A percentile compares a stretch with the other conserved stretches of the same genome.
Evolutionary conservation across 2,888 invertebrate genomes (phyloP).

Genomic region (Aplocera efformata): DNA sequence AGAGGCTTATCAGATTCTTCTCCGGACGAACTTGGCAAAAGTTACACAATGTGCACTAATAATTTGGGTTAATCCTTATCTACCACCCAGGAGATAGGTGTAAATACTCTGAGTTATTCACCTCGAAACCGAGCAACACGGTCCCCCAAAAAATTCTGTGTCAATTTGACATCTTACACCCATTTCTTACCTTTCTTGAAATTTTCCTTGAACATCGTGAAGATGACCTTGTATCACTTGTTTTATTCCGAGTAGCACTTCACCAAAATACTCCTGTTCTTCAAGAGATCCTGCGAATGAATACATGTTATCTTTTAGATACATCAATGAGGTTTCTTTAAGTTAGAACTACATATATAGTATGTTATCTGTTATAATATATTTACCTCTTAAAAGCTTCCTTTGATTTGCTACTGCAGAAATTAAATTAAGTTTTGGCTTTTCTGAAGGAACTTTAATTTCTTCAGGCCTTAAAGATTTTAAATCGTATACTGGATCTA

Average conservation of each 20-base stretch:
- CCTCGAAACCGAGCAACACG: too few species aligned
- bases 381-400: constrained; percentile 77
- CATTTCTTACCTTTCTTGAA: constrained; percentile 78
- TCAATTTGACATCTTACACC: background rate
- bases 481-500: constrained; percentile 58
- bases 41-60: too few species aligned
- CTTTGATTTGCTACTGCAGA: constrained; percentile 81
- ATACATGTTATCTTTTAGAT: constrained; percentile 27
- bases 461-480: constrained; percentile 72
- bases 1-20: too few species aligned
- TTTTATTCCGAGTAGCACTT: constrained; percentile 88
- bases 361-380: background rate
- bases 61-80: too few species aligned
- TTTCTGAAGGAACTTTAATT: constrained; percentile 77
- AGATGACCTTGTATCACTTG: constrained; percentile 89
- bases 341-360: background rate
- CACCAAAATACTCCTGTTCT: constrained; percentile 90
- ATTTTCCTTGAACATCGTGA: constrained; percentile 85
- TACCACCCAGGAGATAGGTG: too few species aligned
- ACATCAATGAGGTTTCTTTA: constrained; percentile 1
- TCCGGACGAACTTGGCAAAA: too few species aligned
- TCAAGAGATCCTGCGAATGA: constrained; percentile 80
- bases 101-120: too few species aligned
- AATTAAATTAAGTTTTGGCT: constrained; percentile 78
- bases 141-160: too few species aligned